Conservation (phyloP, 30 jellyfish, hydroid and myxozoan species). For the Aurelia aurita complex sp. Pacific region DNA sequence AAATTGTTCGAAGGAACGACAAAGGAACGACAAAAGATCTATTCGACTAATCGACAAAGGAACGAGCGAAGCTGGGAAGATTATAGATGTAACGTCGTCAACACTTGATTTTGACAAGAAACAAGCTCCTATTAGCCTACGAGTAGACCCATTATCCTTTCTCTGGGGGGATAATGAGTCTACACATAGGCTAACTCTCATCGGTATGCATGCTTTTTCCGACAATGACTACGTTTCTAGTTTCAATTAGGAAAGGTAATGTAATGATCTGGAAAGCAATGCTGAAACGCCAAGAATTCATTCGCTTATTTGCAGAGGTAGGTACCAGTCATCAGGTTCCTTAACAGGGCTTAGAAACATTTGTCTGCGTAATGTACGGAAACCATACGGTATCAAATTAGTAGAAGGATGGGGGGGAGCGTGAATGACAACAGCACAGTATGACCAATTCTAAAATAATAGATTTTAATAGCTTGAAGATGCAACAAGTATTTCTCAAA, state of each 20-base stretch:
- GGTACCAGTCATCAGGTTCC: conserved; percentile 28
- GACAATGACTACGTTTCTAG: conserved; percentile 31
- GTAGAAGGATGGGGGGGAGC: too few species aligned
- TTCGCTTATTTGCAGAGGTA: conserved; percentile 10
- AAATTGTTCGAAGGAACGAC: too few species aligned
- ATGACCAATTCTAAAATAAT: too few species aligned
- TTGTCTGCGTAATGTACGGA: not conserved
- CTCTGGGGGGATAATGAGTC: too few species aligned
- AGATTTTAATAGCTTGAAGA: too few species aligned
- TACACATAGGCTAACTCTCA: not conserved
- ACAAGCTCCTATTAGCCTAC: not conserved
- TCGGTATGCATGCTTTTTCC: conserved; percentile 41
- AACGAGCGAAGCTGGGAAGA: conserved; percentile 12
- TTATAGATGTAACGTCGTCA: conserved; percentile 42
- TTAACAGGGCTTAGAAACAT: not conserved
- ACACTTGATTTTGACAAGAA: not conserved
- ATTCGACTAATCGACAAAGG: conserved; percentile 15
- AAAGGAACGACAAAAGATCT: too few species aligned
- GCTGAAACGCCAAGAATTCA: conserved; percentile 19
- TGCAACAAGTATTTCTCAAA: too few species aligned
- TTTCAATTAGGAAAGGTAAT: conserved; percentile 31
- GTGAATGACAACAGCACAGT: too few species aligned
- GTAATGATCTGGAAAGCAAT: conserved; percentile 28
- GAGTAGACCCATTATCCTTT: too few species aligned
- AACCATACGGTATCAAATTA: not conserved